Conservation (phyloP, 30 jellyfish, hydroid and myxozoan species). For the Chrysaora quinquecirrha region DNA sequence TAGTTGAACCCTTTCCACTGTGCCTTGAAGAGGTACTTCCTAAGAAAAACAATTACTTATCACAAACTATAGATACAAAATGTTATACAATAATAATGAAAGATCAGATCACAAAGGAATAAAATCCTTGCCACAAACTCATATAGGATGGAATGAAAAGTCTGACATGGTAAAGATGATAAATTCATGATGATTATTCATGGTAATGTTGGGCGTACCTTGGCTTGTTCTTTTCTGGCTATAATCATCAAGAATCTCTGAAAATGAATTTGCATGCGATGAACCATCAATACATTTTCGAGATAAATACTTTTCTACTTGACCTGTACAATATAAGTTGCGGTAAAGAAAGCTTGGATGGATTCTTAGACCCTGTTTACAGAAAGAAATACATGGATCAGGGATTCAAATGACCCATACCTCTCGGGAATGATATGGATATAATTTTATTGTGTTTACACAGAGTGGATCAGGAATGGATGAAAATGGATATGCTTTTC, state of each 20-base stretch:
- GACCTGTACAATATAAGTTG: neutral
- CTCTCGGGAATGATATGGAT: too few species aligned
- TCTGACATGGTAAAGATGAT: neutral
- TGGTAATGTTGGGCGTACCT: slow-evolving; percentile 6
- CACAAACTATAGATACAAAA: neutral
- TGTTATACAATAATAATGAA: neutral
- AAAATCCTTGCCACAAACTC: neutral
- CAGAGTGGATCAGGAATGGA: too few species aligned
- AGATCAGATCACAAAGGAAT: neutral
- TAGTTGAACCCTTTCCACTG: slow-evolving; percentile 47
- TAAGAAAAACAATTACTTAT: neutral
- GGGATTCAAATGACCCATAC: too few species aligned
- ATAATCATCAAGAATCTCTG: slow-evolving; percentile 54
- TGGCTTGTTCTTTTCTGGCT: slow-evolving; percentile 61
- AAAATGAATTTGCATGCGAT: neutral
- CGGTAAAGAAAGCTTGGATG: neutral
- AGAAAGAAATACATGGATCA: too few species aligned
- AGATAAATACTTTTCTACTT: neutral
- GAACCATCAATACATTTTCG: too few species aligned
- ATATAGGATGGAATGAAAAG: neutral
- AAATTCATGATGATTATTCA: too few species aligned
- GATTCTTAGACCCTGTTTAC: neutral
- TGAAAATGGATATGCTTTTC: too few species aligned
- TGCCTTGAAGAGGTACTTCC: slow-evolving; percentile 68
- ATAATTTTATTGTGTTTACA: neutral